Evolutionary conservation across 2,888 invertebrate species (phyloP).

Genomic region (Patella pellucida): DNA sequence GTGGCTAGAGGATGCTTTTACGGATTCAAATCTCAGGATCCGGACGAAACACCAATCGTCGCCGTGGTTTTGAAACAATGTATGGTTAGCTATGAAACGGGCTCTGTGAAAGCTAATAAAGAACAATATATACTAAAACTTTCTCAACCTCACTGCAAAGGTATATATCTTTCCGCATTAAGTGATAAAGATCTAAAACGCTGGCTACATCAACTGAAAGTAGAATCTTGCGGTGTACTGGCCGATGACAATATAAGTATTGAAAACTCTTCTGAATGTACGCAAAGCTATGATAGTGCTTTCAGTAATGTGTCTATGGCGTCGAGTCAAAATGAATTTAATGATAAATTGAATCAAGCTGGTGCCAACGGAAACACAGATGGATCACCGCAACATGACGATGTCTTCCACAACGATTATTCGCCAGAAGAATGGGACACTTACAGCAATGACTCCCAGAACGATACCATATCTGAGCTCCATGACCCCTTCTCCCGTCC

Average conservation of each 20-base stretch:
- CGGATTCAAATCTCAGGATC: slow-evolving; percentile 50
- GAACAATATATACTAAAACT: slow-evolving; percentile 54
- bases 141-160: slow-evolving; percentile 48
- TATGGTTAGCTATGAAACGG: slow-evolving; percentile 45
- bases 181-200: slow-evolving; percentile 46
- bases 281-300: slow-evolving; percentile 23
- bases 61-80: slow-evolving; percentile 47
- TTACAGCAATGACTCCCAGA: neutral
- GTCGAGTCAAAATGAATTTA: slow-evolving; percentile 21
- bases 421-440: neutral
- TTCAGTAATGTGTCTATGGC: slow-evolving; percentile 22
- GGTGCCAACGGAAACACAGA: neutral
- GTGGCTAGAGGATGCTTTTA: slow-evolving; percentile 58
- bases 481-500: neutral
- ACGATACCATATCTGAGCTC: slow-evolving; percentile 3
- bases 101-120: slow-evolving; percentile 45
- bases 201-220: slow-evolving; percentile 57
- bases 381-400: neutral
- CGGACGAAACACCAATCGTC: slow-evolving; percentile 48
- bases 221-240: slow-evolving; percentile 50
- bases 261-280: slow-evolving; percentile 14
- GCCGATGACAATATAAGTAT: slow-evolving; percentile 23
- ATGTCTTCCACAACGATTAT: neutral
- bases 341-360: slow-evolving; percentile 6
- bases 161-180: slow-evolving; percentile 50